phyloP scores from a whole-genome alignment of 2,888 invertebrate genomes.

The Rutpela maculata region DNA sequence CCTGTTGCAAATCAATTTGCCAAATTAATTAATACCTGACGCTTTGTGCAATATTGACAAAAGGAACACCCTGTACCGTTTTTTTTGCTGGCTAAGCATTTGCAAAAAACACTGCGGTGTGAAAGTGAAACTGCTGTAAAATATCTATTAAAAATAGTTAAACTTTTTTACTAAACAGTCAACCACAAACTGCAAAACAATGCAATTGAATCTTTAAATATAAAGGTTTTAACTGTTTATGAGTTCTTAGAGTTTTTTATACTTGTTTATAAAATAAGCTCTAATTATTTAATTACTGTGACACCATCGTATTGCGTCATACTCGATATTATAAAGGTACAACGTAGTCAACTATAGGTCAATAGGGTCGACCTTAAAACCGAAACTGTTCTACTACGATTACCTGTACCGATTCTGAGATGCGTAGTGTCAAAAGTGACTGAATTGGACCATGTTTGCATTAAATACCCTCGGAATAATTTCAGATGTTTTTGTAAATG shows the following conservation, averaged over 20 bases:
- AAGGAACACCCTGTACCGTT: neutral
- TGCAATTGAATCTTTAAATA: neutral
- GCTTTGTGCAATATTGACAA: too few species aligned
- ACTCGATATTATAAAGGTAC: too few species aligned
- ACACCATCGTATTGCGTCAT: neutral
- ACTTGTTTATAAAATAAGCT: neutral
- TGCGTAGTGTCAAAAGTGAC: too few species aligned
- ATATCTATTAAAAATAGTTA: neutral
- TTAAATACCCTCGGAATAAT: too few species aligned
- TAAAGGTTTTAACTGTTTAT: neutral
- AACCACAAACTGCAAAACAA: neutral
- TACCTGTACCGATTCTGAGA: too few species aligned
- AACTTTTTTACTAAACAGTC: neutral
- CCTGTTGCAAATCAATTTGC: too few species aligned
- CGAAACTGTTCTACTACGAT: too few species aligned
- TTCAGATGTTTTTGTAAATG: too few species aligned
- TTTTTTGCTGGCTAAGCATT: neutral
- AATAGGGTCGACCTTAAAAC: too few species aligned
- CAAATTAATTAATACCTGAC: too few species aligned
- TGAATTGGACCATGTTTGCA: too few species aligned
- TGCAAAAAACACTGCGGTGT: neutral
- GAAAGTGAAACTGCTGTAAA: slow-evolving; percentile 19
- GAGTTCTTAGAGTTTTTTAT: neutral
- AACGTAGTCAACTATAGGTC: too few species aligned
- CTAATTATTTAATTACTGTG: neutral